Evolutionary conservation across 2,797 vertebrate species (phyloP).

Genomic region (Oryzias sinensis): DNA sequence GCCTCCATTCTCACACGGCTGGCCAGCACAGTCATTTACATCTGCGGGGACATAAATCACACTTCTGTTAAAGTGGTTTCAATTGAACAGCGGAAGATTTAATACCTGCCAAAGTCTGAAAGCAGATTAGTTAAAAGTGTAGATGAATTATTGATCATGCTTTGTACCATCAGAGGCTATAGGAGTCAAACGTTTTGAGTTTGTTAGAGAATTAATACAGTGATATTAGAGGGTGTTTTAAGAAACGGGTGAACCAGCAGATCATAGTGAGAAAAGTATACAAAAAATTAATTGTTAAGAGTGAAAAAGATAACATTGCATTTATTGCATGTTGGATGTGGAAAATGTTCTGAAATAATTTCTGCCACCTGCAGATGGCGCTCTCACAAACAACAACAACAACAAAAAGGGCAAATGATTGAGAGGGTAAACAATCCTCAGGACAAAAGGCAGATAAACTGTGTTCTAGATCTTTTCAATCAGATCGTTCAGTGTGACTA

Average conservation of each 20-base stretch:
- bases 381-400: conserved; percentile 8
- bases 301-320: no score
- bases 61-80: not conserved
- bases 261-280: no score
- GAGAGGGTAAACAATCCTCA: not conserved
- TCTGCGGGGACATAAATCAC: conserved; percentile 56
- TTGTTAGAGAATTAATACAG: no score
- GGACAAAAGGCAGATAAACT: conserved; percentile 17
- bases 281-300: no score
- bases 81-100: no score
- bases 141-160: conserved; percentile 32
- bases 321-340: no score
- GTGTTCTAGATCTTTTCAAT: conserved; percentile 24
- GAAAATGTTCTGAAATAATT: conserved; percentile 24
- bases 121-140: conserved; percentile 8
- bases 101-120: no score
- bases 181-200: no score
- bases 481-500: conserved; percentile 33
- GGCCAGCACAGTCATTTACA: conserved; percentile 77
- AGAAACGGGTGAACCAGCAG: no score
- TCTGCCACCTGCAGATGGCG: conserved; percentile 58
- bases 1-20: conserved; percentile 84
- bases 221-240: no score
- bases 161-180: not conserved
- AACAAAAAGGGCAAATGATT: no score